Evolutionary conservation across 2,797 vertebrate genomes (phyloP).

Genomic region (Macropodus opercularis): DNA sequence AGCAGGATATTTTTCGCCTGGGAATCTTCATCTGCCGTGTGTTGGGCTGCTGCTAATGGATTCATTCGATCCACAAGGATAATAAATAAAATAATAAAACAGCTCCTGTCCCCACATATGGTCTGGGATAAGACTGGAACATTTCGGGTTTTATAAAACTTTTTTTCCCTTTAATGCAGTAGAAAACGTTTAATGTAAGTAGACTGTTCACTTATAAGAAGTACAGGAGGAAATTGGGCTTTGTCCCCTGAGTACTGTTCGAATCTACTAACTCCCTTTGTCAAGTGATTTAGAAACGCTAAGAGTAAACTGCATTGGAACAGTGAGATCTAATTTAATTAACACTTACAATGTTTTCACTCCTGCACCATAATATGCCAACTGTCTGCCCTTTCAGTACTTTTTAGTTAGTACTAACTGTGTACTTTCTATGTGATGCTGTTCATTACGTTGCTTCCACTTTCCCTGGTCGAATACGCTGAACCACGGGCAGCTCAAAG

Average conservation of each 20-base stretch:
- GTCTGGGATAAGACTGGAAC: background rate
- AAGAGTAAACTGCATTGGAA: constrained; percentile 53
- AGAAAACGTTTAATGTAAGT: background rate
- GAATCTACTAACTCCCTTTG: constrained; percentile 48
- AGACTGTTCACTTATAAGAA: constrained; percentile 36
- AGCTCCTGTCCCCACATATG: no score
- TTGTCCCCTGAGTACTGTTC: constrained; percentile 49
- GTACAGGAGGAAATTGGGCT: constrained; percentile 45
- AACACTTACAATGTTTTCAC: constrained; percentile 36
- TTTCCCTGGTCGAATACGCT: constrained; percentile 47
- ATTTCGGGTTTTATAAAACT: constrained; percentile 5
- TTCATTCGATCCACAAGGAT: no score
- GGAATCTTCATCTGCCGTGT: background rate
- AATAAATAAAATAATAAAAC: no score
- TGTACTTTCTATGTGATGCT: constrained; percentile 25
- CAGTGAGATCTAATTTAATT: constrained; percentile 51
- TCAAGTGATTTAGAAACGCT: constrained; percentile 66
- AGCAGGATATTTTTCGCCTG: background rate
- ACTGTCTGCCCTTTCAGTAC: constrained; percentile 20
- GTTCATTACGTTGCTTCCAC: constrained; percentile 36
- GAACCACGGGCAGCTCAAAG: constrained; percentile 24
- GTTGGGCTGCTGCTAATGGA: no score
- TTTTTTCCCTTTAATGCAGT: background rate
- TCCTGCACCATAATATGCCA: constrained; percentile 42
- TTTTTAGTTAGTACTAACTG: constrained; percentile 33